Conservation (phyloP, 2,888 invertebrate genomes). For the Elgonia sp. region DNA sequence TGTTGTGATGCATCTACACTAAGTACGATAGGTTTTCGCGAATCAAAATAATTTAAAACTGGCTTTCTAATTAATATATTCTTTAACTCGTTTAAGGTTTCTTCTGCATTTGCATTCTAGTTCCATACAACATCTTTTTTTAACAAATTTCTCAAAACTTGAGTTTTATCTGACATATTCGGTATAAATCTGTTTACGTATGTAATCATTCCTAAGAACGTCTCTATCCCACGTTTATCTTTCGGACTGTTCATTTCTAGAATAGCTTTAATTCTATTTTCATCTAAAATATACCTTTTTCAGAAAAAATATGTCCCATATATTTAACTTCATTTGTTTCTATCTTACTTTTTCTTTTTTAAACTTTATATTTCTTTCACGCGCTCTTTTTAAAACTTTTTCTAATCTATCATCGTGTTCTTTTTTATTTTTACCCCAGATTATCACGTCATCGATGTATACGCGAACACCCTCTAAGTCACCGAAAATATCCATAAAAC, state of each 20-base stretch:
- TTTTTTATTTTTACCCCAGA: constrained; percentile 75
- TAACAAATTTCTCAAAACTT: constrained; percentile 1
- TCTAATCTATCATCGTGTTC: constrained; percentile 77
- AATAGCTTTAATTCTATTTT: constrained; percentile 75
- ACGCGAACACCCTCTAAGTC: constrained; percentile 13
- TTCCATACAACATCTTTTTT: constrained; percentile 15
- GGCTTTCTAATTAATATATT: constrained; percentile 75
- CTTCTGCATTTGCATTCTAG: constrained; percentile 22
- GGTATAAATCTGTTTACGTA: constrained; percentile 23
- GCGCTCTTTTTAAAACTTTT: constrained; percentile 61
- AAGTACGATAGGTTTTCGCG: constrained; percentile 77
- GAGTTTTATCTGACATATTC: not conserved
- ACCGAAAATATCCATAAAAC: constrained; percentile 10
- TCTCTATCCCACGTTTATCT: constrained; percentile 62
- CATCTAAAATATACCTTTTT: constrained; percentile 67
- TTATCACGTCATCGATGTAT: constrained; percentile 60
- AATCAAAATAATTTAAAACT: constrained; percentile 79
- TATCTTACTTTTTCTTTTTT: constrained; percentile 71
- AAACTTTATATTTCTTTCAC: constrained; percentile 59
- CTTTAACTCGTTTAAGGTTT: constrained; percentile 43
- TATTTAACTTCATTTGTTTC: constrained; percentile 54
- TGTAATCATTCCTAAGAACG: constrained; percentile 22
- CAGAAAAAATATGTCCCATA: constrained; percentile 68
- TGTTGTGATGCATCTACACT: constrained; percentile 73
- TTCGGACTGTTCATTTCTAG: constrained; percentile 57